A percentile compares a stretch with the other conserved stretches of the same genome.
These are phyloP conservation scores for Pipistrellus pipistrellus DNA, from an alignment of 2,797 vertebrate species.

Conservation along the genomic window DNA sequence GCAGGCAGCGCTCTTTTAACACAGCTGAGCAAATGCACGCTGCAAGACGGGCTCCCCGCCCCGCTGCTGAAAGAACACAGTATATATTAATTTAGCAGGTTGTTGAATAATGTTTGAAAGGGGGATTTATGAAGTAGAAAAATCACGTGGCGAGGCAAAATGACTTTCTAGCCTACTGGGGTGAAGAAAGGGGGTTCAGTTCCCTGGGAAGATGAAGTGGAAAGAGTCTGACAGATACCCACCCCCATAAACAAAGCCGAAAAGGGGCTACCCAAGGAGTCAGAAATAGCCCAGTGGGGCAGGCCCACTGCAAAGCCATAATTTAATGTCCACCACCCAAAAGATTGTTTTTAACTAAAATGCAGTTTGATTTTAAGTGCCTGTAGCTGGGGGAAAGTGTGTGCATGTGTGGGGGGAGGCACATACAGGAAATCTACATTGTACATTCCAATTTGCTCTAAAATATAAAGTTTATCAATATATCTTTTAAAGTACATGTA, in stretches of 20 bases:
- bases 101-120: constrained; percentile 87
- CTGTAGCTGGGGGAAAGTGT: fast-evolving
- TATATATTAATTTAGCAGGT: constrained; percentile 88
- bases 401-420: neutral
- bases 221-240: neutral
- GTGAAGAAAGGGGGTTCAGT: neutral
- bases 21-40: constrained; percentile 84
- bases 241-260: fast-evolving
- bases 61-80: constrained; percentile 88
- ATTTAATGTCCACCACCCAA: neutral
- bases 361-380: neutral
- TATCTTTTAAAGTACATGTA: neutral
- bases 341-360: neutral
- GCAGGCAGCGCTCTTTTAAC: constrained; percentile 83
- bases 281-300: neutral
- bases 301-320: neutral
- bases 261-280: neutral
- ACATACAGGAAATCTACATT: neutral
- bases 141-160: constrained; percentile 85
- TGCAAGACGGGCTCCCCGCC: constrained; percentile 85
- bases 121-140: constrained; percentile 85
- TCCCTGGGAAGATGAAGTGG: neutral
- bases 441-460: neutral
- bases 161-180: constrained; percentile 82
- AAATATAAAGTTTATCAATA: neutral